Conservation (phyloP, 2,888 invertebrate genomes). For the Brachylomia viminalis region DNA sequence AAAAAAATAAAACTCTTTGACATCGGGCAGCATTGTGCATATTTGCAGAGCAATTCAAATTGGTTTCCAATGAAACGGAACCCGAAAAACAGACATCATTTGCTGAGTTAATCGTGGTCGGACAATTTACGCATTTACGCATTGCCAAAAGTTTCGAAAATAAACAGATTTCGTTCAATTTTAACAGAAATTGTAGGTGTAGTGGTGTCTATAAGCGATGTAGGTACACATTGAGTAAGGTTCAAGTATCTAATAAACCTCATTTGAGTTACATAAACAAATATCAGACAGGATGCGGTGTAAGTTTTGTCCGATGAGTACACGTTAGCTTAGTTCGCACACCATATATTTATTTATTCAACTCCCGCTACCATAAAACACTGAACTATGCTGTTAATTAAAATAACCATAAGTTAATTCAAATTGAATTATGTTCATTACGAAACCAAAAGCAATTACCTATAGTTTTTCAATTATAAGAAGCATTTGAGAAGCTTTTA, state of each 20-base stretch:
- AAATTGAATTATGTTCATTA: not conserved
- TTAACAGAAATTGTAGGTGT: slow-evolving; percentile 22
- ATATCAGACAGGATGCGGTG: slow-evolving; percentile 59
- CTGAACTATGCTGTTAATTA: not conserved
- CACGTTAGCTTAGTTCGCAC: slow-evolving; percentile 34
- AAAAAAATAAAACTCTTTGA: not conserved
- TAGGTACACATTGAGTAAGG: slow-evolving; percentile 19
- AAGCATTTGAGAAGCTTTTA: slow-evolving; percentile 3
- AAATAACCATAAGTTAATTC: not conserved
- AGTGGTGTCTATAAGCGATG: not conserved
- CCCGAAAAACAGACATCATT: slow-evolving; percentile 27
- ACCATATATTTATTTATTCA: slow-evolving; percentile 9
- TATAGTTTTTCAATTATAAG: not conserved
- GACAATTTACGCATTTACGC: slow-evolving; percentile 16
- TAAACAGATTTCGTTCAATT: slow-evolving; percentile 34
- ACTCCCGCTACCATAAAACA: slow-evolving; percentile 10
- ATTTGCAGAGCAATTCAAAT: slow-evolving; percentile 21
- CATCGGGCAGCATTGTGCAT: slow-evolving; percentile 10
- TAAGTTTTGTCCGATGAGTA: slow-evolving; percentile 46
- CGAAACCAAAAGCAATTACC: not conserved
- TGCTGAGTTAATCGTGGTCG: slow-evolving; percentile 39
- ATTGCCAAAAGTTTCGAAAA: slow-evolving; percentile 37
- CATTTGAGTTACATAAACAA: slow-evolving; percentile 54
- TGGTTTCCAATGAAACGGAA: slow-evolving; percentile 22
- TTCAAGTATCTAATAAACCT: slow-evolving; percentile 43